Evolutionary conservation across 1,140 invertebrate species (phyloP), one percentile per base, ranked within the genome.

Genomic region (Drosophila arizonae): DNA sequence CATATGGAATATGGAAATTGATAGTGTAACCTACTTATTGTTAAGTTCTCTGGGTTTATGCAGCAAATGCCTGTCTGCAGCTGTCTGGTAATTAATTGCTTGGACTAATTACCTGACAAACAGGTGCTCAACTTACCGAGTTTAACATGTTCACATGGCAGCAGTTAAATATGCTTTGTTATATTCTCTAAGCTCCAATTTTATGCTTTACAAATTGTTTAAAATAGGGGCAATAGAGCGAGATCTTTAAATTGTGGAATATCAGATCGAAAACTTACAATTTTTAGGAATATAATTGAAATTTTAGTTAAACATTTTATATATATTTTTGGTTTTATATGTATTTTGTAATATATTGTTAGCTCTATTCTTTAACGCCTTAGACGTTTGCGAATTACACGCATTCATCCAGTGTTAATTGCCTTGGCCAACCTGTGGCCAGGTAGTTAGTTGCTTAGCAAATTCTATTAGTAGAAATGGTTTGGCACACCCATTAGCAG

Each of bases 1-100:
- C 65, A 73, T 73, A 62, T 85, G 67, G 70, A 79, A 86, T 76
- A 86, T 85, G 81, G 66, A 78, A 86, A 86, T 81, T 72, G 78
- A 85, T 77, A 56, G 71, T 21, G 45, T 73, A 65, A 66, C 71
- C 66, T 30, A 65, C 63, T 67, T 57, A 60, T 52, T 36, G 56
- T 62, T 61, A 61, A 78, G 66, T 58, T 66, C 21, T 66, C 63
- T 48, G 50, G 41, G 51, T 58, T 62, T 68, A 73, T 55, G 39
- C 64, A 58, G 64, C 63, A 77, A 81, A 63, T 70, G 74, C 61
- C 78, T 77, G 74, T 81, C 79, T 58, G 50, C 51, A 46, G 51
- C 57, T 68, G 51, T 51, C 61, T 48, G 61, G 21, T 62, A 69
- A 69, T 63, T 62, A 73, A 69, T 73, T 69, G 43, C 17, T 41